Percentiles rank a stretch among this genome's conserved stretches.
These are phyloP conservation scores for Cerceris ruficornis DNA, from an alignment of 2,888 invertebrate genomes.

Conservation along the genomic window DNA sequence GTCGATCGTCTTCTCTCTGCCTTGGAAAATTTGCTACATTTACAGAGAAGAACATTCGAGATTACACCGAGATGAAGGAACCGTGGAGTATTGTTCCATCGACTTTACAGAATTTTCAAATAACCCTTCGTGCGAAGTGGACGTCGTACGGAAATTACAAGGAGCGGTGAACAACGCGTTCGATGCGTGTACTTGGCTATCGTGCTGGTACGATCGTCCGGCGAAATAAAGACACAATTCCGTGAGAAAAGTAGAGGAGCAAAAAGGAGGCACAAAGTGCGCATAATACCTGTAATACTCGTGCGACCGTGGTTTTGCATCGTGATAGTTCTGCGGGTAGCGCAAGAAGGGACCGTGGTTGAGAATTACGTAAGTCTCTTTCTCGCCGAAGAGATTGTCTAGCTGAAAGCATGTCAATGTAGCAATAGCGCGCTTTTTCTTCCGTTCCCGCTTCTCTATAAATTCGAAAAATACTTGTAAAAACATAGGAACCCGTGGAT, in stretches of 20 bases:
- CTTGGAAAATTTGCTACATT: too few relatives aligned
- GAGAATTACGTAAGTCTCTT: constrained; percentile 48
- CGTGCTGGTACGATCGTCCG: constrained; percentile 21
- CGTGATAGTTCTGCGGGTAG: constrained; percentile 27
- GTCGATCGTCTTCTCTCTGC: constrained; percentile 23
- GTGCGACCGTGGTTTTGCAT: constrained; percentile 63
- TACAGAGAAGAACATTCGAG: too few relatives aligned
- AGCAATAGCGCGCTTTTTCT: constrained; percentile 31
- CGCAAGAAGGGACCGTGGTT: constrained; percentile 36
- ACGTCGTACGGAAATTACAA: constrained; percentile 44
- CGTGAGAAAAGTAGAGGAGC: constrained; percentile 34
- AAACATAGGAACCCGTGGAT: too few relatives aligned
- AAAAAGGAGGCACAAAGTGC: constrained; percentile 39
- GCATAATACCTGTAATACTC: constrained; percentile 60
- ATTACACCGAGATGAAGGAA: too few relatives aligned
- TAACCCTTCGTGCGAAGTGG: not conserved
- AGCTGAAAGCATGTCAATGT: constrained; percentile 55
- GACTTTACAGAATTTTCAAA: too few relatives aligned
- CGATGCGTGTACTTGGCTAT: constrained; percentile 1
- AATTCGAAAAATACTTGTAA: not conserved
- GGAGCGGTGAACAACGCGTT: not conserved
- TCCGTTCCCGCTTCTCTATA: constrained; percentile 35
- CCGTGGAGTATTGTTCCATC: too few relatives aligned
- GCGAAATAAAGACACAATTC: constrained; percentile 41
- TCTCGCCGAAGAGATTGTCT: constrained; percentile 40